Evolutionary conservation across 2,113 vertebrate species (phyloP).

Genomic region (Leucopsar rothschildi): DNA sequence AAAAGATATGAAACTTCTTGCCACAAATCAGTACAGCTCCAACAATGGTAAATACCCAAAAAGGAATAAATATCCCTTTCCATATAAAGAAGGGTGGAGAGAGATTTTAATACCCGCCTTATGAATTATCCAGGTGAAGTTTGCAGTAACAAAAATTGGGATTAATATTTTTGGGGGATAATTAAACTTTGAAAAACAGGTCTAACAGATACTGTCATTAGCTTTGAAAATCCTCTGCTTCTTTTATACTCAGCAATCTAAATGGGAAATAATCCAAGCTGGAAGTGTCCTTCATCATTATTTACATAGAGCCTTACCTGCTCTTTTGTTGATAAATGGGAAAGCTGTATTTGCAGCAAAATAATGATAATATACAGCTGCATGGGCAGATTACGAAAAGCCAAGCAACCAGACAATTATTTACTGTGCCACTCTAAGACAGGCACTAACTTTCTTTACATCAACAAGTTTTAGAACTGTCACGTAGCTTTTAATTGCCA

Average conservation of each 20-base stretch:
- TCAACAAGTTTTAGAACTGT: conserved; percentile 61
- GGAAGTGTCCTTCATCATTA: conserved; percentile 61
- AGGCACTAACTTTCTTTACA: conserved; percentile 54
- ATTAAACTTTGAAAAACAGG: not conserved
- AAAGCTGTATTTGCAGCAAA: conserved; percentile 66
- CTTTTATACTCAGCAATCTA: not conserved
- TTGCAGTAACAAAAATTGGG: not conserved
- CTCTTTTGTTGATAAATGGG: conserved; percentile 61
- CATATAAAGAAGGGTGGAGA: not conserved
- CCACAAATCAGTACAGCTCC: not conserved
- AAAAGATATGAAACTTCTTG: not conserved
- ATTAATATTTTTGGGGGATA: not conserved
- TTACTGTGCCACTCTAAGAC: conserved; percentile 12
- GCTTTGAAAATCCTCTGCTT: conserved; percentile 17
- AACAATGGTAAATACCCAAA: not conserved
- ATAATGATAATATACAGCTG: conserved; percentile 64
- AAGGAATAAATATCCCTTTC: not conserved
- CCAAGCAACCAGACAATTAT: conserved; percentile 55
- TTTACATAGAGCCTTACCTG: conserved; percentile 63
- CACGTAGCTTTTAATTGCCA: conserved; percentile 65
- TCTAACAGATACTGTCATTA: not conserved
- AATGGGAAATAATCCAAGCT: conserved; percentile 28
- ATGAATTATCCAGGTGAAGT: not conserved
- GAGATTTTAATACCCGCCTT: not conserved
- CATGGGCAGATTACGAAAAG: conserved; percentile 39